These are phyloP conservation scores for Drosophila longiperda DNA, from an alignment of 2,888 invertebrate genomes.

Conservation along the genomic window DNA sequence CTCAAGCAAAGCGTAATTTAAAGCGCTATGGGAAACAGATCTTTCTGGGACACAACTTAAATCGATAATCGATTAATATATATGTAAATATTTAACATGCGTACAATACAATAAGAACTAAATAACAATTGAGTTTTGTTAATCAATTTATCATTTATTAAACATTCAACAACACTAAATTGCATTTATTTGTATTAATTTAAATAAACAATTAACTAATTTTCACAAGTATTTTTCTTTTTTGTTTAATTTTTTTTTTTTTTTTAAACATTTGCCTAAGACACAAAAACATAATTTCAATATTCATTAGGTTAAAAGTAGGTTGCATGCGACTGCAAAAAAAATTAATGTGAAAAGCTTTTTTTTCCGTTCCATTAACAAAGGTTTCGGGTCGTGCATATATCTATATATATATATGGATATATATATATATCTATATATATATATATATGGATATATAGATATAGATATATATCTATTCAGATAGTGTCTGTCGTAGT, in stretches of 20 bases:
- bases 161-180: slow-evolving; percentile 73
- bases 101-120: slow-evolving; percentile 54
- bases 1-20: slow-evolving; percentile 51
- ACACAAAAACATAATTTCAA: slow-evolving; percentile 43
- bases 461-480: slow-evolving; percentile 4
- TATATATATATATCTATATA: slow-evolving; percentile 1
- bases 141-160: slow-evolving; percentile 71
- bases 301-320: slow-evolving; percentile 45
- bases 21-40: slow-evolving; percentile 46
- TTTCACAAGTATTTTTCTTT: slow-evolving; percentile 47
- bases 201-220: slow-evolving; percentile 45
- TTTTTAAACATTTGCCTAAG: slow-evolving; percentile 29
- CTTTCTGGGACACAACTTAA: slow-evolving; percentile 39
- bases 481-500: slow-evolving; percentile 51
- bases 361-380: slow-evolving; percentile 56
- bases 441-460: slow-evolving; percentile 10
- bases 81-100: slow-evolving; percentile 46
- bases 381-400: slow-evolving; percentile 46
- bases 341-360: slow-evolving; percentile 46
- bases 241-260: slow-evolving; percentile 17
- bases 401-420: slow-evolving; percentile 1
- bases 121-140: slow-evolving; percentile 61
- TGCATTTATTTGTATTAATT: slow-evolving; percentile 45
- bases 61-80: slow-evolving; percentile 13
- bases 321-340: slow-evolving; percentile 64